Evolutionary conservation across 2,113 vertebrate species (phyloP), one percentile per base, ranked within the genome.

Genomic region (Myiopsitta monachus): DNA sequence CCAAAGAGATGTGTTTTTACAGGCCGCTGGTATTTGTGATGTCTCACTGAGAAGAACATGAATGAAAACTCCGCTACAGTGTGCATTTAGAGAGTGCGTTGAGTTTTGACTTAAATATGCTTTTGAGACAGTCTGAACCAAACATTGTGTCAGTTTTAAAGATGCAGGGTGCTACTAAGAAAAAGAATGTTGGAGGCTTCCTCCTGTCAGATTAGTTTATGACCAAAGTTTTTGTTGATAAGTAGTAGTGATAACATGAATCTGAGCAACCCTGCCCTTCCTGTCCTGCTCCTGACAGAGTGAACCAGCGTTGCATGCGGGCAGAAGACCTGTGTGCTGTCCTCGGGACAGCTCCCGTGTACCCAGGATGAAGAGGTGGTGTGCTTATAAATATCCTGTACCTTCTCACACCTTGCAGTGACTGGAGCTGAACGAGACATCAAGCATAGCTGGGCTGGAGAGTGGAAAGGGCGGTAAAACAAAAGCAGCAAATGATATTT

Each of bases 141-240:
- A 92, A 68, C 27, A 28, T 19, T 7, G 51, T 67, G 46, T 93
- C 51, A 55, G 52, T 68, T 72, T 84, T 76, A 68, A 43, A 74
- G 68, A 69, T 16, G 39, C 27, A 22, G 33, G 39, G 57, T 94
- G 86, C 83, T 74, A 83, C 43, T 64, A 86, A 87, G 70, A 55
- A n/a, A 33, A 88, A 64, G 51, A 75, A 64, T 33, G 70, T 55
- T 93, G 51, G 88, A 61, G 44, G 36, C 36, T 81, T 83, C 47
- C 94, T 94, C 54, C 67, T 92, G 67, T 92, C 79, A 86, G 69
- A 83, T 83, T 73, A 36, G 38, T 88, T 94, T 81, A 80, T 88
- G 83, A 61, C 52, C 3, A 2, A 83, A 77, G 28, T 9, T 72
- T 75, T 93, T 78, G 36, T 61, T 46, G 76, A 43, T 24, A 67